Evolutionary conservation across 53 echinoderm and acorn worm species (phyloP), one percentile per base, ranked within the genome.

Genomic region (Apostichopus leukothele): DNA sequence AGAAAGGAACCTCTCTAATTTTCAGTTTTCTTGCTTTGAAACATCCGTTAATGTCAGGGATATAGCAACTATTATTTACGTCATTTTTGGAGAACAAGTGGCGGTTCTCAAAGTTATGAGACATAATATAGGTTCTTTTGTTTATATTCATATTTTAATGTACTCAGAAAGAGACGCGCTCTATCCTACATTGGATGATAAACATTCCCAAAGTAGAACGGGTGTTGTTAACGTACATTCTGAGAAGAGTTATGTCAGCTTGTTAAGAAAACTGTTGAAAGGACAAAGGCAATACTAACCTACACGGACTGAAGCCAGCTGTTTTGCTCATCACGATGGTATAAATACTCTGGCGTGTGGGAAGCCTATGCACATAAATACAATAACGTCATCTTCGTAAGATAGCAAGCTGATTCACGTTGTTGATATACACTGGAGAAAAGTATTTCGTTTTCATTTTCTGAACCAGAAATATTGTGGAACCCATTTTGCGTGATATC

Each of bases 321-420:
- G 71, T 71, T 71, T 18, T n/a, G 18, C 18, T 71, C 71, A 71
- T 71, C 71, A 71, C 6, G 20, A 18, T 71, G 71, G 71, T 16
- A 71, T 71, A 71, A 71, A 71, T 71, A 71, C 18, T 6, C 71
- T 19, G 6, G 71, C n/a, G 20, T 71, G 71, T 18, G 71, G 6
- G n/a, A 71, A 71, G 71, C 71, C 18, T 71, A 19, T n/a, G 20
- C 71, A 71, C 18, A 71, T n/a, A 71, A 71, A 71, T 71, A 71
- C 71, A 18, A 6, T 14, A 71, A 18, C 6, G 13, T 71, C 71
- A 71, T 71, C 71, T 71, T 71, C 71, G 20, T 71, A 71, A 14
- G 71, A 71, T n/a, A 71, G 71, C 18, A 19, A 71, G 10, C 57
- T 57, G 9, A 10, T 57, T 57, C 57, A 57, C 10, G 57, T 57